A percentile compares a stretch with the other conserved stretches of the same genome.
phyloP scores from a whole-genome alignment of 2,888 invertebrate genomes.

The Napeogenes inachia region DNA sequence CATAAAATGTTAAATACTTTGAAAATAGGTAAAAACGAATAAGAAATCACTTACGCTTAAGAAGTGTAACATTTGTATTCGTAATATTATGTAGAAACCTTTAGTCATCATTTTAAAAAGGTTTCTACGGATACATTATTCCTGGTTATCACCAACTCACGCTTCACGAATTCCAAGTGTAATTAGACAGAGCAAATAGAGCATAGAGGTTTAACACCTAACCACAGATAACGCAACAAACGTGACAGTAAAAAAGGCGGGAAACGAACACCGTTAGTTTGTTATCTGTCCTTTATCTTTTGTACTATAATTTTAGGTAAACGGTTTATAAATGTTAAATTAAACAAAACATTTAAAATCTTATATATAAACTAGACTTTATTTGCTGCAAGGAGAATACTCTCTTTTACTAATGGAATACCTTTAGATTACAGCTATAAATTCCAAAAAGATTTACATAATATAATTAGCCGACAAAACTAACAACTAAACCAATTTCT shows the following conservation, averaged over 20 bases:
- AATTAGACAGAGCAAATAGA: slow-evolving; percentile 55
- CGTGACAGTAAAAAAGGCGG: slow-evolving; percentile 42
- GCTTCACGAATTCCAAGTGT: slow-evolving; percentile 49
- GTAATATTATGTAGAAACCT: not conserved
- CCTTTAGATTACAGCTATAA: too few relatives aligned
- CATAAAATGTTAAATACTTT: too few relatives aligned
- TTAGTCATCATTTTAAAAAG: slow-evolving; percentile 28
- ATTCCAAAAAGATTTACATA: too few relatives aligned
- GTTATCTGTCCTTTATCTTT: slow-evolving; percentile 61
- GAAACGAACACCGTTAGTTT: slow-evolving; percentile 56
- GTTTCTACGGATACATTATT: slow-evolving; percentile 24
- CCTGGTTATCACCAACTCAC: slow-evolving; percentile 32
- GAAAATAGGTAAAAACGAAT: too few relatives aligned
- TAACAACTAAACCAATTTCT: too few relatives aligned
- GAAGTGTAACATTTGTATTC: too few relatives aligned
- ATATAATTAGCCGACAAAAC: too few relatives aligned
- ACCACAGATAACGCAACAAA: slow-evolving; percentile 46
- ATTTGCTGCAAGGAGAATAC: too few relatives aligned
- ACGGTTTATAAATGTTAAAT: slow-evolving; percentile 23
- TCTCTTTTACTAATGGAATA: too few relatives aligned
- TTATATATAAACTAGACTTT: not conserved
- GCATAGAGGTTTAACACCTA: slow-evolving; percentile 45
- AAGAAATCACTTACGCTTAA: too few relatives aligned
- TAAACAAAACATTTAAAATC: not conserved
- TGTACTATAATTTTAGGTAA: slow-evolving; percentile 48